These are phyloP conservation scores for Anguilla japonica DNA, from an alignment of 2,113 vertebrate species.

Conservation along the genomic window DNA sequence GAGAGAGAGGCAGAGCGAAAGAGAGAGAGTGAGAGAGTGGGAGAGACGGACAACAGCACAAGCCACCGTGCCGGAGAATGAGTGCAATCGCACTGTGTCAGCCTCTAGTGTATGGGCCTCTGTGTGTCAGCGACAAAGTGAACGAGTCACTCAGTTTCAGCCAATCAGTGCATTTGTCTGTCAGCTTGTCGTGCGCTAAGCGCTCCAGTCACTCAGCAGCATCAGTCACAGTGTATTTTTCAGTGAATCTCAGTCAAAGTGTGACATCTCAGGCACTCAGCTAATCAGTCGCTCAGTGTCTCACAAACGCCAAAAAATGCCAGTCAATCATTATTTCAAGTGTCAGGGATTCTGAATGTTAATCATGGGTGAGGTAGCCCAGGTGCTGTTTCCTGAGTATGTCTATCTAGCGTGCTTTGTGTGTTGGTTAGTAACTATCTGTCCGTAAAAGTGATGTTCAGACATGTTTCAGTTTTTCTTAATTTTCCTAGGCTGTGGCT, in stretches of 20 bases:
- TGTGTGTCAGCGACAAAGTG: conserved; percentile 17
- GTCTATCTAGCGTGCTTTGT: neutral
- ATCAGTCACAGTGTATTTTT: neutral
- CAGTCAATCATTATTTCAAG: neutral
- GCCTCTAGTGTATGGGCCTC: conserved; percentile 29
- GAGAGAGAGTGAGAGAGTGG: neutral
- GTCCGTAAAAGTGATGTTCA: neutral
- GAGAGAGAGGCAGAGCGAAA: conserved; percentile 13
- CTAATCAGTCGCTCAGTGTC: neutral
- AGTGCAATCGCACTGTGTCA: conserved; percentile 33
- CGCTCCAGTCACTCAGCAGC: neutral
- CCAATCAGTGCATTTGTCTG: neutral
- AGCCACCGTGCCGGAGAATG: neutral
- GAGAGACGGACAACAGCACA: no score
- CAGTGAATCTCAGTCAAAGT: neutral
- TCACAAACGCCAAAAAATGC: neutral
- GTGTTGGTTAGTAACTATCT: neutral
- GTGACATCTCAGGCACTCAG: no score
- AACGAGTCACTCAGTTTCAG: neutral
- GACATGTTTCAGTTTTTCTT: neutral
- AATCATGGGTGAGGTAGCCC: neutral
- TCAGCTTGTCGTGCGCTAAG: neutral
- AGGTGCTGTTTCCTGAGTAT: no score
- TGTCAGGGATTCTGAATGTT: neutral
- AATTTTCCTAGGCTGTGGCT: neutral